Evolutionary conservation across 2,888 invertebrate genomes (phyloP).

Genomic region (Nesidiocoris tenuis): DNA sequence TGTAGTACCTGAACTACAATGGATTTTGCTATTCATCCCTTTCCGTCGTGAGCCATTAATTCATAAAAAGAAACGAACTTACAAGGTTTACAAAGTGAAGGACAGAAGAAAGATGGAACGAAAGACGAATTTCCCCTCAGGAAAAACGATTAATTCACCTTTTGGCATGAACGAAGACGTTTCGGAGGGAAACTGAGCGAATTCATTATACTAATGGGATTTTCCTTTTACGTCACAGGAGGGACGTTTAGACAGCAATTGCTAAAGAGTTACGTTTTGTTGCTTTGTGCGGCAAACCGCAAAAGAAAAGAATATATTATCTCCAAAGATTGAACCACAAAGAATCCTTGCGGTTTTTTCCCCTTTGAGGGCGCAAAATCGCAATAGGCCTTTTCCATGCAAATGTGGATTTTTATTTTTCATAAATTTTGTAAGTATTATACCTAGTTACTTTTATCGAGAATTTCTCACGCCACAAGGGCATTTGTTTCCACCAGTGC

Average conservation of each 20-base stretch:
- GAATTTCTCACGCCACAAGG: no score
- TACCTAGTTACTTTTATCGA: no score
- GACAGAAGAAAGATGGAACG: neutral
- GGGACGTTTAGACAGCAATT: neutral
- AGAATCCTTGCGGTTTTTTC: no score
- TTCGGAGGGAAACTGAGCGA: neutral
- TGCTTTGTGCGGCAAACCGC: neutral
- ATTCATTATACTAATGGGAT: neutral
- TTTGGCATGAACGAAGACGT: neutral
- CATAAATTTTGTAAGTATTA: no score
- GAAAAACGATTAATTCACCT: neutral
- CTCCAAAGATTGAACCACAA: no score
- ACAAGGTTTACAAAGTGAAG: neutral
- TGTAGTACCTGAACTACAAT: no score
- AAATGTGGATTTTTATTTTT: no score
- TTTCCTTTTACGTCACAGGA: neutral
- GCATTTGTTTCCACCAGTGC: no score
- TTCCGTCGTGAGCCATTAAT: neutral
- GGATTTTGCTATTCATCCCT: no score
- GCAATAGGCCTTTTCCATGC: no score
- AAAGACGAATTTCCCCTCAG: neutral
- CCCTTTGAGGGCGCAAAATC: no score
- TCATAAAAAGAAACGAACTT: neutral
- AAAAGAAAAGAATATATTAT: neutral
- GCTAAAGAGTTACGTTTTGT: neutral